Evolutionary conservation across 2,888 invertebrate genomes (phyloP).

Genomic region (Microctonus aethiopoides): DNA sequence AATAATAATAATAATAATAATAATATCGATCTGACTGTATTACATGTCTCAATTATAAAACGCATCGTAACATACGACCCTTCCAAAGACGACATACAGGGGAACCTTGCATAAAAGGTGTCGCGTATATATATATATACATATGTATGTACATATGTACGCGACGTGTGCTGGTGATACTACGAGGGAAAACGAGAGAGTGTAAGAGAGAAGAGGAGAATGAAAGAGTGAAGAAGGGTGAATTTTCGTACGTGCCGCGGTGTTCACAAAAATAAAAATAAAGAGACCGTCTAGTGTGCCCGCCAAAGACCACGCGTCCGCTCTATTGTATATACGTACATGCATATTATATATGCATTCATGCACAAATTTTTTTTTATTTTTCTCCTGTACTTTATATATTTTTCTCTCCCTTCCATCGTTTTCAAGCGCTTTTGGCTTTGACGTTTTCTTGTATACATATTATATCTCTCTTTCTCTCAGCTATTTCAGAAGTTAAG

Average conservation of each 20-base stretch:
- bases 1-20: conserved; percentile 46
- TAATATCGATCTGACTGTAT: conserved; percentile 53
- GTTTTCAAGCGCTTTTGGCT: conserved; percentile 10
- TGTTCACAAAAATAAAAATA: conserved; percentile 22
- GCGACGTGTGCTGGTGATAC: background rate
- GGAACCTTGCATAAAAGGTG: conserved; percentile 28
- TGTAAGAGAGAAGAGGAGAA: conserved; percentile 28
- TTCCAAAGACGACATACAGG: conserved; percentile 28
- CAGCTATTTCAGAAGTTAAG: background rate
- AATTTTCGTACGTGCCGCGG: conserved; percentile 35
- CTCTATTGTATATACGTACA: conserved; percentile 31
- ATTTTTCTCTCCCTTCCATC: background rate
- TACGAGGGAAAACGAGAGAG: conserved; percentile 22
- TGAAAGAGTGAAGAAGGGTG: conserved; percentile 33
- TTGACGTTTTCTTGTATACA: background rate
- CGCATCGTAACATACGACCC: conserved; percentile 57
- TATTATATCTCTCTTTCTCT: background rate
- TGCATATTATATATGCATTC: conserved; percentile 32
- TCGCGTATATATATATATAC: conserved; percentile 7
- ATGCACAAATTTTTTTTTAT: conserved; percentile 20
- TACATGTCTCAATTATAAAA: conserved; percentile 61
- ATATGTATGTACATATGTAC: background rate
- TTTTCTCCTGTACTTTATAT: conserved; percentile 1
- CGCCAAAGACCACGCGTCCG: conserved; percentile 36
- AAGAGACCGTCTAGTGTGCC: conserved; percentile 26